Conservation (phyloP, 2,113 vertebrate genomes). For the Pygoscelis antarcticus region DNA sequence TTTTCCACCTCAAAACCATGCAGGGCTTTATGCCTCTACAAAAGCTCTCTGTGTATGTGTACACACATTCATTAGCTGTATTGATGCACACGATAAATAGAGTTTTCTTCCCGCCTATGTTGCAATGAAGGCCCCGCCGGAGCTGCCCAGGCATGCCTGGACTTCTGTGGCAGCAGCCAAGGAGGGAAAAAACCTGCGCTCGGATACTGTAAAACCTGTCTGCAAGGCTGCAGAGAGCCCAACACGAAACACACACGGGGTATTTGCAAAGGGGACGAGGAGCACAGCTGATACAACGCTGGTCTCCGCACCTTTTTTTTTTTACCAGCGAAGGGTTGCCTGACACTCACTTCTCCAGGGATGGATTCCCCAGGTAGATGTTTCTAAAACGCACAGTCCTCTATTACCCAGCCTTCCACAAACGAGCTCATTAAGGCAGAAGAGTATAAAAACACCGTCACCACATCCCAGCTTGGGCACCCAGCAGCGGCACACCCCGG, state of each 20-base stretch:
- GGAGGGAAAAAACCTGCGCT: background rate
- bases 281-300: background rate
- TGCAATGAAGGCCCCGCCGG: background rate
- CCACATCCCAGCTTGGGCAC: background rate
- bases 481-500: rapidly evolving
- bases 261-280: background rate
- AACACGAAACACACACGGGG: rapidly evolving
- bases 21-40: background rate
- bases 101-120: background rate
- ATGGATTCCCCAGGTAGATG: background rate
- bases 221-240: background rate
- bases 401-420: background rate
- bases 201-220: background rate
- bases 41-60: background rate
- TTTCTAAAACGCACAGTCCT: background rate
- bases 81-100: background rate
- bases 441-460: background rate
- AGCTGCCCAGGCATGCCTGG: conserved; percentile 18
- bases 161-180: background rate
- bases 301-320: background rate
- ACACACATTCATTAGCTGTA: background rate
- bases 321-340: background rate
- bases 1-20: background rate
- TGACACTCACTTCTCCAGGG: background rate
- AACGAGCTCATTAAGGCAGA: background rate